These are phyloP conservation scores for Ictidomys tridecemlineatus DNA, from an alignment of 2,113 vertebrate genomes.

Conservation along the genomic window DNA sequence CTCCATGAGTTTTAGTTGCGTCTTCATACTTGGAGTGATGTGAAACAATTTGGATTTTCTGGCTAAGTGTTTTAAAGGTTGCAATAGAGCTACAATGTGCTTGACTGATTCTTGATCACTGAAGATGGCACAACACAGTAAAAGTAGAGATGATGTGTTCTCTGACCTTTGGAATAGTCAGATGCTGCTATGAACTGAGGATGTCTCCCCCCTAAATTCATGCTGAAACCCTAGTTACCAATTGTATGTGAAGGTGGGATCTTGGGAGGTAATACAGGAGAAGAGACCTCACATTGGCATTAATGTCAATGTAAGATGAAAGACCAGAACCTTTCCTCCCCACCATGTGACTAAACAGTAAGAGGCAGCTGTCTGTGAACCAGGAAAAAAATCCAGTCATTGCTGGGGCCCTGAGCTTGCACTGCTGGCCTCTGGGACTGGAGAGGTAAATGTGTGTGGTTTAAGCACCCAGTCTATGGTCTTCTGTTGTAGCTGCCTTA, in stretches of 20 bases:
- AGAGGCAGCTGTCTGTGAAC: not conserved
- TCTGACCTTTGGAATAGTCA: not conserved
- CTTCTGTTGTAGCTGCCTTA: not conserved
- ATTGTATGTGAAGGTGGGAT: not conserved
- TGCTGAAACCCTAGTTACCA: not conserved
- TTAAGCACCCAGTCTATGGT: not conserved
- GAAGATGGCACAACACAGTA: not conserved
- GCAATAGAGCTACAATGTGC: not conserved
- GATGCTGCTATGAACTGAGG: not conserved
- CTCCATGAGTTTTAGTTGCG: not conserved
- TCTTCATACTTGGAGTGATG: not conserved
- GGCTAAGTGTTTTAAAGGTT: not conserved
- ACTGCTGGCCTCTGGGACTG: too few species aligned
- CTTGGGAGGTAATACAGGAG: too few species aligned
- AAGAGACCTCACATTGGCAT: not conserved
- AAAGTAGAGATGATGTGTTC: too few species aligned
- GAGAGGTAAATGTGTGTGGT: not conserved
- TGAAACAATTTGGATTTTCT: not conserved
- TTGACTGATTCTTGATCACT: too few species aligned
- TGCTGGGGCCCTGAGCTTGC: fast-evolving
- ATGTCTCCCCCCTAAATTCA: not conserved
- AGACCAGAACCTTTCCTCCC: not conserved
- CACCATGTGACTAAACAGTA: fast-evolving
- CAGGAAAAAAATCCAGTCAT: not conserved
- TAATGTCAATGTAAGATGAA: not conserved